These are phyloP conservation scores for Drosophila kepulauana DNA, from an alignment of 1,140 invertebrate species.

Conservation along the genomic window DNA sequence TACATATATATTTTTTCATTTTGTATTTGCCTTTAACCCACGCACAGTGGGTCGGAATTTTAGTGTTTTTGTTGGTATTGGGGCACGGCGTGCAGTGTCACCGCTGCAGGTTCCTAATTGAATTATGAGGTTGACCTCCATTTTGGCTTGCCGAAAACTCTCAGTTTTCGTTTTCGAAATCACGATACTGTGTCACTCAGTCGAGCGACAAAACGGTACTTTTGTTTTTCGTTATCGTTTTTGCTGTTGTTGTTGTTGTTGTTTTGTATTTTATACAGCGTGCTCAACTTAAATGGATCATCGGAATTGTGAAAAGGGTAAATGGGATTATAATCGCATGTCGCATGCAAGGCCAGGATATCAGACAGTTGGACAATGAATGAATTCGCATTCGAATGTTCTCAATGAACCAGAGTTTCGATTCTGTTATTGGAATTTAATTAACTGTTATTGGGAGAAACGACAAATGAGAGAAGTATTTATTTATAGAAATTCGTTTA, in stretches of 20 bases:
- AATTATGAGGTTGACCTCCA: slow-evolving; percentile 79
- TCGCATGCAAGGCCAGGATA: slow-evolving; percentile 48
- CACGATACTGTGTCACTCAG: slow-evolving; percentile 66
- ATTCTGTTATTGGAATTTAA: slow-evolving; percentile 12
- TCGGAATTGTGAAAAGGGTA: slow-evolving; percentile 13
- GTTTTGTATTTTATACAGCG: background rate
- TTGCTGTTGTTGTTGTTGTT: too few relatives aligned
- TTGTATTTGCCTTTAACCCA: slow-evolving; percentile 44
- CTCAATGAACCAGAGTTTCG: slow-evolving; percentile 11
- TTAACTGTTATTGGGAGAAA: slow-evolving; percentile 15
- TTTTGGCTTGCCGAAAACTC: slow-evolving; percentile 31
- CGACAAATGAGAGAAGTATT: slow-evolving; percentile 22
- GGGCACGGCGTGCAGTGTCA: slow-evolving; percentile 52
- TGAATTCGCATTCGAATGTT: slow-evolving; percentile 68
- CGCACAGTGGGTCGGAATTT: slow-evolving; percentile 73
- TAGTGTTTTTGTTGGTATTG: slow-evolving; percentile 15
- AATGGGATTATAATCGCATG: slow-evolving; percentile 32
- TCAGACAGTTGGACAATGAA: slow-evolving; percentile 63
- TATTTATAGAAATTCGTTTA: slow-evolving; percentile 50
- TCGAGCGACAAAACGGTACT: slow-evolving; percentile 65
- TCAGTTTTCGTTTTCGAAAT: slow-evolving; percentile 72
- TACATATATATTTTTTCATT: slow-evolving; percentile 8
- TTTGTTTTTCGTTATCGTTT: slow-evolving; percentile 4
- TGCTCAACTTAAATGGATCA: background rate
- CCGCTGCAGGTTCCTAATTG: slow-evolving; percentile 80